phyloP scores from a whole-genome alignment of 2,888 invertebrate species.

The Drosophila acutilabella region DNA sequence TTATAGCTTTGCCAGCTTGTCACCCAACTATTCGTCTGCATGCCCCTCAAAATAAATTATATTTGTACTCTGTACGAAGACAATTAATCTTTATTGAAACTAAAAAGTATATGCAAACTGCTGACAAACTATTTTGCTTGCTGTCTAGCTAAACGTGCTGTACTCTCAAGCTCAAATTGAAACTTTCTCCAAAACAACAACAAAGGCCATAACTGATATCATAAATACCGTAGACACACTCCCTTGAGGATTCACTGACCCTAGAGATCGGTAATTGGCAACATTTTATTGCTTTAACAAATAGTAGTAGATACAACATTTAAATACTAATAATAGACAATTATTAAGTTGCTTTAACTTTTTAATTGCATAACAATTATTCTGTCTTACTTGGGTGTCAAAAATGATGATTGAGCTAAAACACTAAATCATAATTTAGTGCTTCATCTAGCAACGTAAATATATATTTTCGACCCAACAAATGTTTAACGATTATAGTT shows the following conservation, averaged over 20 bases:
- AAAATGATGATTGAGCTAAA: too few species aligned
- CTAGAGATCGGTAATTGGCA: not conserved
- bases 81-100: not conserved
- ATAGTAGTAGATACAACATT: too few species aligned
- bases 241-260: constrained; percentile 19
- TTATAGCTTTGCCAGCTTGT: not conserved
- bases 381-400: too few species aligned
- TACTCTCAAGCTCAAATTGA: constrained; percentile 14
- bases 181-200: constrained; percentile 17
- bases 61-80: not conserved
- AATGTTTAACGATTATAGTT: too few species aligned
- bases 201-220: not conserved
- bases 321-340: too few species aligned
- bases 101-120: not conserved
- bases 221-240: too few species aligned
- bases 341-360: constrained; percentile 3
- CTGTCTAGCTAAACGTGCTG: not conserved
- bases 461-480: too few species aligned
- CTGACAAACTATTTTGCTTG: not conserved
- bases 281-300: too few species aligned
- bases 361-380: too few species aligned
- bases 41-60: not conserved
- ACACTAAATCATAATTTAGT: too few species aligned
- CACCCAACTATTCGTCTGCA: not conserved
- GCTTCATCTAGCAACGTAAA: too few species aligned